Evolutionary conservation across 37 sponge, comb jelly and placozoan species (phyloP).

Genomic region (Chondrilla cf. caribensis): DNA sequence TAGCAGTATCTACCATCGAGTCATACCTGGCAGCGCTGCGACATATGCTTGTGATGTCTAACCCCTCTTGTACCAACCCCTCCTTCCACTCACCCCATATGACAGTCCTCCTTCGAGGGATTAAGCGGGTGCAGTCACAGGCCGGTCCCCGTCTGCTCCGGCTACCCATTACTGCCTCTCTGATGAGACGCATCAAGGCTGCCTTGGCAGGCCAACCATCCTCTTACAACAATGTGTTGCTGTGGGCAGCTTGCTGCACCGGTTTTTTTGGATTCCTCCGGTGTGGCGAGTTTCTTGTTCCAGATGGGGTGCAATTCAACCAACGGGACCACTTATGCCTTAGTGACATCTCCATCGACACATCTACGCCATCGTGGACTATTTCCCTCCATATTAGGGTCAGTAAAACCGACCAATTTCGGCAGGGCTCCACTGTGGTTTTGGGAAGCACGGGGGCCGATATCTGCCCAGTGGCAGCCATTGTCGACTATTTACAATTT

Average conservation of each 20-base stretch:
- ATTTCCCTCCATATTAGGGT: not conserved
- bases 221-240: not conserved
- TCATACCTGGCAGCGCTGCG: constrained; percentile 20
- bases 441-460: constrained; percentile 16
- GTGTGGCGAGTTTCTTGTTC: constrained; percentile 15
- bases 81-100: constrained; percentile 22
- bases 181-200: constrained; percentile 4
- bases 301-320: constrained; percentile 1
- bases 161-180: not conserved
- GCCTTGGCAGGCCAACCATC: not conserved
- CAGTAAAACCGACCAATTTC: constrained; percentile 20
- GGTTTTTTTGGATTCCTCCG: constrained; percentile 16
- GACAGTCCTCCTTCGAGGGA: constrained; percentile 11
- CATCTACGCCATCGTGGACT: not conserved
- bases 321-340: not conserved
- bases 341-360: constrained; percentile 3
- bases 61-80: not conserved
- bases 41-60: not conserved
- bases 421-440: not conserved
- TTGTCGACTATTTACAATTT: not conserved
- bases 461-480: constrained; percentile 20
- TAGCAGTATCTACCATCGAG: constrained; percentile 25
- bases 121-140: not conserved
- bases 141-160: not conserved
- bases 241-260: constrained; percentile 19